phyloP scores from a whole-genome alignment of 2,888 invertebrate genomes.

The Archips xylosteana region DNA sequence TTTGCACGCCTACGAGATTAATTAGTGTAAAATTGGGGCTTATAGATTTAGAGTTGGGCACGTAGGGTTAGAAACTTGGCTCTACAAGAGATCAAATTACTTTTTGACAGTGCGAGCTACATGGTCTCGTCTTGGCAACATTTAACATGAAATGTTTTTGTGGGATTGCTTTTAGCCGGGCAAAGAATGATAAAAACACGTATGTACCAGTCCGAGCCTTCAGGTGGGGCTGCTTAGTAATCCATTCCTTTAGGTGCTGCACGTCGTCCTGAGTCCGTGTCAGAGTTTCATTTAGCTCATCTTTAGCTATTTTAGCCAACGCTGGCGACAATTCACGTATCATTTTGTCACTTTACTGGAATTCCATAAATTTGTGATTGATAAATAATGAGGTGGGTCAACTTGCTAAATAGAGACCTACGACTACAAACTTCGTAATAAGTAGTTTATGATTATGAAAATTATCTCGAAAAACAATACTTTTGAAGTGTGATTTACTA shows the following conservation, averaged over 20 bases:
- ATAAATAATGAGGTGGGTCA: background rate
- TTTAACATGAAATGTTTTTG: too few relatives aligned
- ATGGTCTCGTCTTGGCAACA: too few relatives aligned
- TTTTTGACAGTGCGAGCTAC: too few relatives aligned
- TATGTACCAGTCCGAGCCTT: constrained; percentile 66
- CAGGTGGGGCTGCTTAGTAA: constrained; percentile 65
- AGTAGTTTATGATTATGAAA: background rate
- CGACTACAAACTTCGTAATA: background rate
- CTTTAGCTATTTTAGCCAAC: constrained; percentile 58
- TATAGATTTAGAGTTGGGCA: too few relatives aligned
- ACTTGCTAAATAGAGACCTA: background rate
- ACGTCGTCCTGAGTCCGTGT: constrained; percentile 54
- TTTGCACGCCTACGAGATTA: too few relatives aligned
- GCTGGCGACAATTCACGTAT: constrained; percentile 54
- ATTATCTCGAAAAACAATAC: background rate
- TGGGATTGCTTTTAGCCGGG: background rate
- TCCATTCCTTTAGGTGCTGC: constrained; percentile 61
- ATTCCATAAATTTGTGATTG: background rate
- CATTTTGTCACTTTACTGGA: constrained; percentile 11
- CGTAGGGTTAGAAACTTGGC: too few relatives aligned
- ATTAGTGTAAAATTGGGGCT: too few relatives aligned
- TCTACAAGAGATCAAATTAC: too few relatives aligned
- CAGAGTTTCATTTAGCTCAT: constrained; percentile 64
- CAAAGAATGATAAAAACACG: background rate
- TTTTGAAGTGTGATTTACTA: background rate